A percentile compares a stretch with the other conserved stretches of the same genome.
These are phyloP conservation scores for Erinaceus europaeus DNA, from an alignment of 2,113 vertebrate species.

Conservation along the genomic window DNA sequence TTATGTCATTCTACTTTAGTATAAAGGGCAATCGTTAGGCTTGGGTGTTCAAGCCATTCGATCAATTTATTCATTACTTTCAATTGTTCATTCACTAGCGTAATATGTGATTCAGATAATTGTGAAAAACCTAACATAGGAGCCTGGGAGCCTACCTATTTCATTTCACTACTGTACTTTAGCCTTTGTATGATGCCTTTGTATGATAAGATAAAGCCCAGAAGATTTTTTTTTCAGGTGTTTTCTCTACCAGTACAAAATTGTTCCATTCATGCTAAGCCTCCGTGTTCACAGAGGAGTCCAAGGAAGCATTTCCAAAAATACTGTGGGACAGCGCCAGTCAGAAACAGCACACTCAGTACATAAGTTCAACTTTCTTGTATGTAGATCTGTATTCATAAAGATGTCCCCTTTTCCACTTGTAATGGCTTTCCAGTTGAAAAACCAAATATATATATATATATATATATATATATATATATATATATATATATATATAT, in stretches of 20 bases:
- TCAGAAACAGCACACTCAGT: neutral
- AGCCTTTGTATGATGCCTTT: no score
- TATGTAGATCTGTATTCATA: neutral
- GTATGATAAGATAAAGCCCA: no score
- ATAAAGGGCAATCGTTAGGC: neutral
- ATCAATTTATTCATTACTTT: neutral
- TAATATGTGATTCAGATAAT: neutral
- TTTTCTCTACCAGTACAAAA: neutral
- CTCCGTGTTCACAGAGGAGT: neutral
- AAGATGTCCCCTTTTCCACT: neutral
- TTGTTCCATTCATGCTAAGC: neutral
- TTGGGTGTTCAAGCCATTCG: neutral
- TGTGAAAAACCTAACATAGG: neutral
- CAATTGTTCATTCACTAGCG: neutral
- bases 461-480: no score
- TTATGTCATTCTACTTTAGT: conserved; percentile 30
- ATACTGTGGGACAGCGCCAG: no score
- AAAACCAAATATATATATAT: no score
- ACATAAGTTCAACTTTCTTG: neutral
- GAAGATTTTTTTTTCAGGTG: neutral
- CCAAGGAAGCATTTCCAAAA: no score
- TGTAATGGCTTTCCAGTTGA: conserved; percentile 8
- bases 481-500: conserved; percentile 61
- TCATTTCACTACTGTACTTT: neutral
- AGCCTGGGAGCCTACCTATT: neutral